Evolutionary conservation across 1,140 invertebrate species (phyloP).

Genomic region (Philopotamus ludificatus): DNA sequence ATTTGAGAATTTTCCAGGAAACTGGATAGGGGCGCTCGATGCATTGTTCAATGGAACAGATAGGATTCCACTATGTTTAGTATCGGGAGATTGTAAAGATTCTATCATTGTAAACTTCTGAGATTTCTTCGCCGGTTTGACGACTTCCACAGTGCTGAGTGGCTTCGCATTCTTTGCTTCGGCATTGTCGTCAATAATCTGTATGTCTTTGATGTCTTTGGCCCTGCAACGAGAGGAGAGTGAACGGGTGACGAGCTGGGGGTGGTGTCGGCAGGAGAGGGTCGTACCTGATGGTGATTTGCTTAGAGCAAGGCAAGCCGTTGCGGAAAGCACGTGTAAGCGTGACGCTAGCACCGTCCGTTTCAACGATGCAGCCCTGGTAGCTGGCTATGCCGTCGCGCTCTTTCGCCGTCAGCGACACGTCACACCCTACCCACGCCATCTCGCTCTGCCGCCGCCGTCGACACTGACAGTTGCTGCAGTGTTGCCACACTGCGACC

Average conservation of each 20-base stretch:
- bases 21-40: neutral
- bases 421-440: slow-evolving; percentile 73
- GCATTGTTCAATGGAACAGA: slow-evolving; percentile 2
- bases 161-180: slow-evolving; percentile 44
- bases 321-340: slow-evolving; percentile 78
- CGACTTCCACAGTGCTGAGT: slow-evolving; percentile 52
- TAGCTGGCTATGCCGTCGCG: slow-evolving; percentile 67
- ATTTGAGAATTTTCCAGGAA: slow-evolving; percentile 17
- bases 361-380: slow-evolving; percentile 76
- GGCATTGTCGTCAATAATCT: slow-evolving; percentile 47
- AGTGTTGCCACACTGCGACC: too few species aligned
- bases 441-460: too few species aligned
- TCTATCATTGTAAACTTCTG: slow-evolving; percentile 34
- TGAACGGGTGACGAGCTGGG: neutral
- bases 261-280: neutral
- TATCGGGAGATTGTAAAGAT: slow-evolving; percentile 8
- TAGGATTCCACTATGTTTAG: slow-evolving; percentile 5
- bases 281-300: slow-evolving; percentile 53
- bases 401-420: slow-evolving; percentile 75
- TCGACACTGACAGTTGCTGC: too few species aligned
- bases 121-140: slow-evolving; percentile 46
- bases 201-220: slow-evolving; percentile 51
- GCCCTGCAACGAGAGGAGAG: slow-evolving; percentile 45
- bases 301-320: slow-evolving; percentile 65
- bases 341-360: slow-evolving; percentile 70